Conservation (phyloP, 2,888 invertebrate species). For the Hirtodrosophila cameraria region DNA sequence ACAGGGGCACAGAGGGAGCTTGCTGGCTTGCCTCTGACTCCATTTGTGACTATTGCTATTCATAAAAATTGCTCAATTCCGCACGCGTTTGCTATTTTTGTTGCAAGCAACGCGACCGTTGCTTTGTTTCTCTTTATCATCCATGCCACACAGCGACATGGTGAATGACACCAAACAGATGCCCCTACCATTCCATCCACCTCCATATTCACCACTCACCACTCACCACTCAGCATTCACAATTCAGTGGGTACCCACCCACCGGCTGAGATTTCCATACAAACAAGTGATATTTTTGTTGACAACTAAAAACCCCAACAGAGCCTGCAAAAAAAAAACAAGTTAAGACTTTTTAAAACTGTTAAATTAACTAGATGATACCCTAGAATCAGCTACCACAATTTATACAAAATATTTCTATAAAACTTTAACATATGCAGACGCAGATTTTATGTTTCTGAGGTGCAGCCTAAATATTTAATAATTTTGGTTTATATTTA, state of each 20-base stretch:
- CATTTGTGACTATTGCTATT: slow-evolving; percentile 73
- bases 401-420: too few species aligned
- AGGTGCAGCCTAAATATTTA: too few species aligned
- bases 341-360: not conserved
- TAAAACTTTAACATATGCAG: too few species aligned
- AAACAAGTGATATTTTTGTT: slow-evolving; percentile 80
- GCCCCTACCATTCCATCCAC: slow-evolving; percentile 26
- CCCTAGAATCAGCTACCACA: not conserved
- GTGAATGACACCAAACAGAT: slow-evolving; percentile 61
- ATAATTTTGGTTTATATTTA: too few species aligned
- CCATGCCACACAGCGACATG: slow-evolving; percentile 32
- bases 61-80: slow-evolving; percentile 80
- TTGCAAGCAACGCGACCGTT: slow-evolving; percentile 28
- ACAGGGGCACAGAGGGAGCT: not conserved
- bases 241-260: slow-evolving; percentile 13
- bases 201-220: slow-evolving; percentile 5
- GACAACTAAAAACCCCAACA: slow-evolving; percentile 63
- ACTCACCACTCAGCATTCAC: slow-evolving; percentile 16
- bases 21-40: slow-evolving; percentile 28
- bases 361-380: not conserved
- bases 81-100: slow-evolving; percentile 77
- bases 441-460: too few species aligned
- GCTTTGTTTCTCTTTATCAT: slow-evolving; percentile 61
- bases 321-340: slow-evolving; percentile 26
- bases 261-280: slow-evolving; percentile 62